These are phyloP conservation scores for Eristalis pertinax DNA, from an alignment of 2,888 invertebrate genomes.

Conservation along the genomic window DNA sequence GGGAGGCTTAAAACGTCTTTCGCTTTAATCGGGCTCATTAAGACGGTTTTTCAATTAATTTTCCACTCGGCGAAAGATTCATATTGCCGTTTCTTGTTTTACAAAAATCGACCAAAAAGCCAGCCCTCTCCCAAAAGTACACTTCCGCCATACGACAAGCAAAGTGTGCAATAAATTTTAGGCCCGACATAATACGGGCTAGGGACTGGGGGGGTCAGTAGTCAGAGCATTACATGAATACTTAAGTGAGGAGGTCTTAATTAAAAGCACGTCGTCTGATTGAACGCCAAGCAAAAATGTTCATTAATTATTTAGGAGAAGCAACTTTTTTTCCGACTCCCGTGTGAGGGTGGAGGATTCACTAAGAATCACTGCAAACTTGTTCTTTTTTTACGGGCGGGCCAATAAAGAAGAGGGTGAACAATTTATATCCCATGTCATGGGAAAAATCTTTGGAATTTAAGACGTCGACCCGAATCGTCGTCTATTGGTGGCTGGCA, in stretches of 20 bases:
- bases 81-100: neutral
- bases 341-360: neutral
- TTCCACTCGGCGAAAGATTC: conserved; percentile 10
- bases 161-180: conserved; percentile 43
- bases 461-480: conserved; percentile 55
- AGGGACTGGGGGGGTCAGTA: neutral
- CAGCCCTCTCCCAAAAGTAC: neutral
- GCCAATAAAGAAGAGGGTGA: conserved; percentile 12
- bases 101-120: neutral
- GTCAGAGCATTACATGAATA: conserved; percentile 58
- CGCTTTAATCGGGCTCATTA: conserved; percentile 58
- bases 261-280: conserved; percentile 67
- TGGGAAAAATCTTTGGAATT: conserved; percentile 58
- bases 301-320: conserved; percentile 66
- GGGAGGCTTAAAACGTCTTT: conserved; percentile 24
- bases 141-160: conserved; percentile 1
- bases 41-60: conserved; percentile 69
- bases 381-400: conserved; percentile 19
- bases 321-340: conserved; percentile 31
- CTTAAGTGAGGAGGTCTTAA: conserved; percentile 66
- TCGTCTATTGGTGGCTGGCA: neutral
- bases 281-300: conserved; percentile 58
- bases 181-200: conserved; percentile 6
- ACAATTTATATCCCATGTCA: conserved; percentile 53
- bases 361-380: neutral